Percentiles rank a stretch among this genome's conserved stretches.
Evolutionary conservation across 2,797 vertebrate species (phyloP).

Genomic region (Steatocranus sp.): DNA sequence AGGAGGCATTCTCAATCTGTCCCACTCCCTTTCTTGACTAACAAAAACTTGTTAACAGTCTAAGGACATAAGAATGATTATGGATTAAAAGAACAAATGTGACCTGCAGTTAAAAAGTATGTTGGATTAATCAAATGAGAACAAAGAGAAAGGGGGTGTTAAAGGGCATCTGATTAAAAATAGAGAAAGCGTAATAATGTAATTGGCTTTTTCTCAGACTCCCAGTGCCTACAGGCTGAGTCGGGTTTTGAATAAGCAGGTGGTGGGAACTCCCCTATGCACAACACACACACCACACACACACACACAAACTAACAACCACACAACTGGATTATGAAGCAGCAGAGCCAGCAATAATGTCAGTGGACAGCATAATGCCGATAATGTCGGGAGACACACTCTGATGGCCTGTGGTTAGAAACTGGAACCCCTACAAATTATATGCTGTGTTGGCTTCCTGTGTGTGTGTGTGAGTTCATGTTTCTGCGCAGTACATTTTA

Average conservation of each 20-base stretch:
- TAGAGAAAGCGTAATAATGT: neutral
- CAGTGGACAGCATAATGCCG: slow-evolving; percentile 4
- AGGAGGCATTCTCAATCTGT: slow-evolving; percentile 1
- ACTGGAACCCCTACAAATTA: slow-evolving; percentile 24
- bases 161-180: slow-evolving; percentile 44
- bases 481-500: neutral
- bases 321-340: slow-evolving; percentile 22
- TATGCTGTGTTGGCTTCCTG: neutral
- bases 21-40: neutral
- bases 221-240: slow-evolving; percentile 6
- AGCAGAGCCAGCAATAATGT: slow-evolving; percentile 31
- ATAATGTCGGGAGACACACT: slow-evolving; percentile 35
- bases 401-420: slow-evolving; percentile 32
- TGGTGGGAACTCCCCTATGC: neutral
- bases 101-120: slow-evolving; percentile 38
- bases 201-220: slow-evolving; percentile 17
- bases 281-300: neutral
- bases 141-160: slow-evolving; percentile 8
- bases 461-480: neutral
- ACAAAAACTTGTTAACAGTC: neutral
- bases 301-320: neutral
- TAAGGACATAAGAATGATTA: neutral
- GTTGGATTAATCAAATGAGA: slow-evolving; percentile 40
- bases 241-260: slow-evolving; percentile 14
- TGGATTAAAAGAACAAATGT: neutral